Base-by-base conservation (phyloP, 2,113 vertebrate species). In the Oplegnathus fasciatus region DNA sequence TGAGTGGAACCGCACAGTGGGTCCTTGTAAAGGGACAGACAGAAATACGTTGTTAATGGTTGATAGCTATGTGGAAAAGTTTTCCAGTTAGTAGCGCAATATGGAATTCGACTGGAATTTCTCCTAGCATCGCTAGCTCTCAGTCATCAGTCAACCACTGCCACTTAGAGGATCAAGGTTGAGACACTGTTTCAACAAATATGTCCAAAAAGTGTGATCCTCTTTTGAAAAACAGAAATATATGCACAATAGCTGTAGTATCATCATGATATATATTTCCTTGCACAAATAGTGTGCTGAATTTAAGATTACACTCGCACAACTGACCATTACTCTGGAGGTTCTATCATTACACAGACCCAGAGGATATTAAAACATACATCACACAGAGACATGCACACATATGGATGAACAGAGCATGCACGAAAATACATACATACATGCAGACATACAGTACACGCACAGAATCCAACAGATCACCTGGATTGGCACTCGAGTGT, bases 401-500 rank as follows among this genome's bases (percentile, higher is more conserved):
- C 37, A 46, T 9, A 60, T n/a, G 37, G 44, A 37, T 15, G 20
- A 54, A 15, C 68, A 9, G 13, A 7, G 26, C 40, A 58, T 37
- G 46, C 18, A 54, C 30, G 55, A 28, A 54, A 6, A 77, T 10
- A 52, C 40, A 81, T 20, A 28, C 22, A 83, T 37, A 69, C 5
- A 30, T 22, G 3, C 37, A 74, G 26, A 46, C 30, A 52, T 17
- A 44, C 13, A 61, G 46, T 17, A 20, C 54, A 75, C 58, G 75
- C 70, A 68, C 40, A 64, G 37, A 72, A 65, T 65, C 67, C 68
- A 78, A 46, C 42, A 67, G 34, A 20, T 2, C 7, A 1, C 58
- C 44, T 61, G 28, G 34, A 54, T 22, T 65, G 46, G 52, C 61
- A 26, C 72, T 81, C 10, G 9, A 55, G 42, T 68, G 61, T 81